Evolutionary conservation across 2,113 vertebrate species (phyloP), one percentile per base, ranked within the genome.

Genomic region (Coregonus clupeaformis): DNA sequence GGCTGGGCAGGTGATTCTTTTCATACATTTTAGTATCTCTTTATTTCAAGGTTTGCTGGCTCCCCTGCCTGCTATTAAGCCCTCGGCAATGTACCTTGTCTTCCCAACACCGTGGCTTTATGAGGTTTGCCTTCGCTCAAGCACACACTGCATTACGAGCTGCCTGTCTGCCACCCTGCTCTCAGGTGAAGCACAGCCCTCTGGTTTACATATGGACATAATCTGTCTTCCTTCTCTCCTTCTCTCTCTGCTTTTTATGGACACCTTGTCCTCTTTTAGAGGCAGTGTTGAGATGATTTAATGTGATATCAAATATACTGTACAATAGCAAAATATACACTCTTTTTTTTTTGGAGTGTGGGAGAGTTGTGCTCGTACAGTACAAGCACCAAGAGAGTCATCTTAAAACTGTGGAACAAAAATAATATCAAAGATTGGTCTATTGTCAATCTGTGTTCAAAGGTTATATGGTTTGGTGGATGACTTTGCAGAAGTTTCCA

Each of bases 21-120:
- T 90, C 89, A 92, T 86, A 86, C 75, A 88, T 86, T 87, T 90
- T 84, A 84, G 76, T 78, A 87, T 89, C 86, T 81, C 84, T 86
- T 90, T 90, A 90, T 91, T 92, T 91, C 89, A 90, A 85, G 89
- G 83, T 80, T 91, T 89, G 83, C 88, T 89, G 89, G 88, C 82
- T 60, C 87, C 84, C 81, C 77, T 52, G 75, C 73, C 82, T 90
- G 86, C 88, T 85, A 86, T 91, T 91, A 90, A 86, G 84, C 73
- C 79, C 77, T 86, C 70, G 87, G 79, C 78, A 75, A 82, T 81
- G 22, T 30, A 77, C 82, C 77, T 84, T 85, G 83, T 89, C 79
- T 83, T 78, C 77, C 67, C 69, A 77, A 85, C 42, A 59, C 80
- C 9, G 14, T 77, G 79, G 59, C 29, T 77, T 76, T 73, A 73